These are phyloP conservation scores for Micronycteris hirsuta DNA, from an alignment of 2,113 vertebrate species.

Conservation along the genomic window DNA sequence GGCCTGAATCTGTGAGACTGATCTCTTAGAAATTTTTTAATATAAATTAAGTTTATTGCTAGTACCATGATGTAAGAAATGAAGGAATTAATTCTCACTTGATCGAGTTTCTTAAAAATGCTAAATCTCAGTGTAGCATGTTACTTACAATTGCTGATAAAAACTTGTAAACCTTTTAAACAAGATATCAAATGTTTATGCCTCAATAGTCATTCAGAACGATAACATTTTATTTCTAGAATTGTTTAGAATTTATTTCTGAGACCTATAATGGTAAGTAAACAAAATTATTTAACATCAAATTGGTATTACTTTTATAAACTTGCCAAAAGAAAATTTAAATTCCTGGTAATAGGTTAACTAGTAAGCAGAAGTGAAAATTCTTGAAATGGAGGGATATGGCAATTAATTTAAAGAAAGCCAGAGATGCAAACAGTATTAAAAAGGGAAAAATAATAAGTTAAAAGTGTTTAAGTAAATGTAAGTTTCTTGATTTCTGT, in stretches of 20 bases:
- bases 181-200: slow-evolving; percentile 51
- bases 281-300: not conserved
- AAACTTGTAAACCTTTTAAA: slow-evolving; percentile 66
- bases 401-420: not conserved
- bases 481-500: not conserved
- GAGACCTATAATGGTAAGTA: not conserved
- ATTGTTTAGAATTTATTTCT: not conserved
- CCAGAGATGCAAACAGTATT: not conserved
- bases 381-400: not conserved
- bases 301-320: not conserved
- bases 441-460: not conserved
- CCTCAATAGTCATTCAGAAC: slow-evolving; percentile 47
- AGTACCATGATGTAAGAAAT: slow-evolving; percentile 61
- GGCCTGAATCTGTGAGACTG: slow-evolving; percentile 34
- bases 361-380: not conserved
- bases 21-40: slow-evolving; percentile 67
- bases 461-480: not conserved
- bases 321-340: not conserved
- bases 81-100: slow-evolving; percentile 47
- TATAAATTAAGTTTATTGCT: slow-evolving; percentile 62
- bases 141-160: slow-evolving; percentile 63
- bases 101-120: slow-evolving; percentile 59
- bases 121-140: slow-evolving; percentile 57
- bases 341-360: not conserved
- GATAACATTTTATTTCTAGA: not conserved